phyloP scores from a whole-genome alignment of 2,888 invertebrate genomes.

The Acronicta psi region DNA sequence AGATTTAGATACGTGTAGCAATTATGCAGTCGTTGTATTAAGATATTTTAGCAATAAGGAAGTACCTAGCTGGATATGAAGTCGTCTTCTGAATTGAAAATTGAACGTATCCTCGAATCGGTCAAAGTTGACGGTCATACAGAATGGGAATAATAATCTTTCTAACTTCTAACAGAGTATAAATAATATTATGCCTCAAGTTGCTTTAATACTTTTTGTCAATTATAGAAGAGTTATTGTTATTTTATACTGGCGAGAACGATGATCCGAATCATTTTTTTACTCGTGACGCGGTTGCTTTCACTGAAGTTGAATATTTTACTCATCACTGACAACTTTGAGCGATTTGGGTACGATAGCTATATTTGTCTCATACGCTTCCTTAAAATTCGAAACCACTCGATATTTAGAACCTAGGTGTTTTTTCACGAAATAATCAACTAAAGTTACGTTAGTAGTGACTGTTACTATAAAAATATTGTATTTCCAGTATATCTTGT shows the following conservation, averaged over 20 bases:
- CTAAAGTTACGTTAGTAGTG: constrained; percentile 27
- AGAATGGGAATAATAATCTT: too few relatives aligned
- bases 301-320: too few relatives aligned
- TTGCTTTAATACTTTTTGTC: too few relatives aligned
- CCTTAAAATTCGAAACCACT: constrained; percentile 3
- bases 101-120: not conserved
- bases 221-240: too few relatives aligned
- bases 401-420: constrained; percentile 16
- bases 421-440: constrained; percentile 32
- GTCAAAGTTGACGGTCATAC: not conserved
- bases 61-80: constrained; percentile 26
- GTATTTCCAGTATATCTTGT: constrained; percentile 4
- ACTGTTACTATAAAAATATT: constrained; percentile 40
- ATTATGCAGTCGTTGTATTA: constrained; percentile 43
- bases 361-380: not conserved
- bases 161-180: too few relatives aligned
- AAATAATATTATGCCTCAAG: too few relatives aligned
- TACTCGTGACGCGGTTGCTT: too few relatives aligned
- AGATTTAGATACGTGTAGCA: constrained; percentile 35
- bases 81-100: constrained; percentile 24
- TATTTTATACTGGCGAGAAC: too few relatives aligned
- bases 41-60: constrained; percentile 34
- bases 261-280: too few relatives aligned
- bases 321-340: not conserved
- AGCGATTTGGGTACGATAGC: not conserved